Percentiles rank a stretch among this genome's conserved stretches.
These are phyloP conservation scores for Platycheirus albimanus DNA, from an alignment of 2,888 invertebrate species.

Conservation along the genomic window DNA sequence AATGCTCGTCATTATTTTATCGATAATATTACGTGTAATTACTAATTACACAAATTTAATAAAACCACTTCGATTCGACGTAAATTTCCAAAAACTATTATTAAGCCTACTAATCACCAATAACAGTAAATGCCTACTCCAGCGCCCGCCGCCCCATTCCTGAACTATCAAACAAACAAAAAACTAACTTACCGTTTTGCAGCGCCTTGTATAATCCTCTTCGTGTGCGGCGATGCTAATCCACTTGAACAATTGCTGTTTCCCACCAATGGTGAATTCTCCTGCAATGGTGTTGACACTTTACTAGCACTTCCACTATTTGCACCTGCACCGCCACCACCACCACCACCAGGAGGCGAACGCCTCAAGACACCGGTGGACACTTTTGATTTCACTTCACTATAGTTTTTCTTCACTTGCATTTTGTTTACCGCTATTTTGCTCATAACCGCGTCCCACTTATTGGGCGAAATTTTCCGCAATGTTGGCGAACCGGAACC, in stretches of 20 bases:
- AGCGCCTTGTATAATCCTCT: conserved; percentile 75
- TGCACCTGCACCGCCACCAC: conserved; percentile 34
- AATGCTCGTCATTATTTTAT: too few relatives aligned
- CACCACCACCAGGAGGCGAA: conserved; percentile 66
- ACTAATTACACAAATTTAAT: too few relatives aligned
- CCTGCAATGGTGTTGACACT: conserved; percentile 73
- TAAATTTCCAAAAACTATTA: too few relatives aligned
- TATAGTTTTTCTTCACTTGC: conserved; percentile 86
- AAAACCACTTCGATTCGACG: too few relatives aligned
- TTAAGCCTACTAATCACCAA: too few relatives aligned
- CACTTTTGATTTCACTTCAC: conserved; percentile 95
- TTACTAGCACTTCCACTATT: conserved; percentile 73
- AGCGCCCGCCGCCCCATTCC: too few relatives aligned
- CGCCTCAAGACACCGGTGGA: conserved; percentile 84
- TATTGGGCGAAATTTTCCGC: conserved; percentile 81
- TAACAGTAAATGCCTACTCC: too few relatives aligned
- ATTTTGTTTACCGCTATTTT: conserved; percentile 88
- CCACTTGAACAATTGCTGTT: conserved; percentile 74
- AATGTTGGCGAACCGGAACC: conserved; percentile 69
- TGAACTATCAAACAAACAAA: too few relatives aligned
- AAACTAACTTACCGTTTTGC: conserved; percentile 79
- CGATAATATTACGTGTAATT: too few relatives aligned
- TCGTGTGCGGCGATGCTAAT: conserved; percentile 76
- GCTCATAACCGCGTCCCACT: conserved; percentile 93
- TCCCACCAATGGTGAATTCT: conserved; percentile 62